Evolutionary conservation across 2,797 vertebrate genomes (phyloP).

Genomic region (Echeneis naucrates): DNA sequence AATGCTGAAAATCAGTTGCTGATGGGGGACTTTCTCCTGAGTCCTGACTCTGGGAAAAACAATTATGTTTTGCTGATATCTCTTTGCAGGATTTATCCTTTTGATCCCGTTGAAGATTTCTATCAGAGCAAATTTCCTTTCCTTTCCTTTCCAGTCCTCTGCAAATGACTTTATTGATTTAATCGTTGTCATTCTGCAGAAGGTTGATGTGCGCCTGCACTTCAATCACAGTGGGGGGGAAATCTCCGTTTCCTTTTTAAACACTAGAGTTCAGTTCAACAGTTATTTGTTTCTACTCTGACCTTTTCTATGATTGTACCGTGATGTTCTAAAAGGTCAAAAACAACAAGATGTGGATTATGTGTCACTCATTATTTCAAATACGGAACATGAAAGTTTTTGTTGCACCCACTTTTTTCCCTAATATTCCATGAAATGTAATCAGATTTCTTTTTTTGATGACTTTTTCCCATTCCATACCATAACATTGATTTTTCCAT

Average conservation of each 20-base stretch:
- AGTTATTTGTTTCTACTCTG: constrained; percentile 71
- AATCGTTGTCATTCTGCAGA: constrained; percentile 42
- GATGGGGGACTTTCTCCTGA: not conserved
- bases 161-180: constrained; percentile 77
- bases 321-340: constrained; percentile 75
- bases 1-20: not conserved
- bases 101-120: constrained; percentile 67
- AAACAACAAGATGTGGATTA: constrained; percentile 76
- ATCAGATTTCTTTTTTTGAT: constrained; percentile 10
- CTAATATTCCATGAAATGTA: constrained; percentile 16
- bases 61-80: constrained; percentile 51
- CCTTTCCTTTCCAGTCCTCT: too few species aligned
- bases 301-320: constrained; percentile 81
- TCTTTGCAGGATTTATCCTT: constrained; percentile 55
- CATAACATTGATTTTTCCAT: constrained; percentile 15
- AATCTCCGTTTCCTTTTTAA: constrained; percentile 39
- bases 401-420: too few species aligned
- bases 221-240: too few species aligned
- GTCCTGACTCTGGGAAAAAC: constrained; percentile 1
- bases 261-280: constrained; percentile 54
- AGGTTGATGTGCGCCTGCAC: constrained; percentile 58
- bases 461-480: not conserved
- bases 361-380: constrained; percentile 72
- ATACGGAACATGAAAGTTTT: constrained; percentile 46
- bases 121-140: too few species aligned